These are phyloP conservation scores for Toxonevra muliebris DNA, from an alignment of 2,888 invertebrate species.

Conservation along the genomic window DNA sequence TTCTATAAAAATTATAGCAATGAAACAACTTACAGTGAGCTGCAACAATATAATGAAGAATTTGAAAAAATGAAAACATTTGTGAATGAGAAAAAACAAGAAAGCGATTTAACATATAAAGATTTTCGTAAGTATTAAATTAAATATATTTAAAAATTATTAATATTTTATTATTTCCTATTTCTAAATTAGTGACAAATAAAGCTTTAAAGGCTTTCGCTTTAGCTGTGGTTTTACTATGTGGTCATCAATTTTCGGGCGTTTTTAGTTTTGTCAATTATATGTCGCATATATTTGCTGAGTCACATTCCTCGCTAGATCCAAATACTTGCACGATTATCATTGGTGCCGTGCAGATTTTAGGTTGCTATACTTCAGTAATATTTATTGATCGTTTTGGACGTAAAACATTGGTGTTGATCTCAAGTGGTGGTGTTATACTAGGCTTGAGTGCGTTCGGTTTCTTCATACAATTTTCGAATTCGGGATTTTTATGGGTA, in stretches of 20 bases:
- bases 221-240: conserved; percentile 45
- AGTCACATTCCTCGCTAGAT: conserved; percentile 50
- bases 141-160: too few relatives aligned
- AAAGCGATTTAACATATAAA: background rate
- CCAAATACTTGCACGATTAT: conserved; percentile 59
- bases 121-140: conserved; percentile 52
- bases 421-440: conserved; percentile 52
- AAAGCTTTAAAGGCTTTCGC: conserved; percentile 34
- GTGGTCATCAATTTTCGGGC: conserved; percentile 55
- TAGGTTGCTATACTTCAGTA: conserved; percentile 54
- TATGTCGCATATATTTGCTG: conserved; percentile 57
- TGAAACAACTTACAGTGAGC: background rate
- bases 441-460: conserved; percentile 52
- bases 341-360: conserved; percentile 55
- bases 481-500: conserved; percentile 47
- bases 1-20: conserved; percentile 52
- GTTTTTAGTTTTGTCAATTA: conserved; percentile 58
- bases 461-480: conserved; percentile 45
- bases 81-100: background rate
- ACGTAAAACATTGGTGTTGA: conserved; percentile 53
- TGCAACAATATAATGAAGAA: background rate
- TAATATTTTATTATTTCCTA: too few relatives aligned
- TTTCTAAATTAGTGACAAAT: too few relatives aligned
- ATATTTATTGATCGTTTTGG: conserved; percentile 56
- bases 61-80: background rate